Base-by-base conservation (phyloP, 1,140 invertebrate genomes). In the Eulimnadia texana region DNA sequence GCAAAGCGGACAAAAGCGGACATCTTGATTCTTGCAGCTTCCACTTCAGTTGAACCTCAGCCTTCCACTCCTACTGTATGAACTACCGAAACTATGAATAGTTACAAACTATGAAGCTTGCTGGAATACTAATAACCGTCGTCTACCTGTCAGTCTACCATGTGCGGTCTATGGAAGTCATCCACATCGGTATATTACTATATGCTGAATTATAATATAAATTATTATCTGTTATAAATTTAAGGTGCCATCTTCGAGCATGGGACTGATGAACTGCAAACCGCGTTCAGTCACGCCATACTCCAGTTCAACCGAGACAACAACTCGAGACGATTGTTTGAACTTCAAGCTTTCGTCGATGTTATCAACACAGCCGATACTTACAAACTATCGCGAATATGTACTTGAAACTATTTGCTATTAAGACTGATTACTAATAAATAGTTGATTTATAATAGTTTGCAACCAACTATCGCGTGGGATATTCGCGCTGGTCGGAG, bases 321-420 rank as follows among this genome's bases (percentile, higher is more conserved):
- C 60, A 79, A 82, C 59, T 83, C 83, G 3, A 71, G 77, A 57
- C 72, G 77, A 57, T 71, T 83, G 1, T 86, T 90, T 65, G 88
- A 91, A 72, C 78, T 92, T 29, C 84, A 88, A 69, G 84, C 86
- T 16, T 89, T 83, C 69, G 87, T 90, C 27, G 86, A 92, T 72
- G 82, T 91, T 66, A 91, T 93, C 70, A 90, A 91, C 71, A 92
- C 88, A n/a, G 88, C 87, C 25, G 89, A 93, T 73, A 87, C 88
- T 59, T 92, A 90, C 73, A 92, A 92, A 72, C 78, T 92, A 16
- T 90, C 89, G 16, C 78, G 86, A 72, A 76, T 92, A 49, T 90
- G 89, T 93, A 76, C 87, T 88, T 54, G n/a, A 27, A 88, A 88
- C 53, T 19, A 27, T 24, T 25, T 88, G 72, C 59, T n/a, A 9